These are phyloP conservation scores for Acleris cristana DNA, from an alignment of 2,888 invertebrate species.

Conservation along the genomic window DNA sequence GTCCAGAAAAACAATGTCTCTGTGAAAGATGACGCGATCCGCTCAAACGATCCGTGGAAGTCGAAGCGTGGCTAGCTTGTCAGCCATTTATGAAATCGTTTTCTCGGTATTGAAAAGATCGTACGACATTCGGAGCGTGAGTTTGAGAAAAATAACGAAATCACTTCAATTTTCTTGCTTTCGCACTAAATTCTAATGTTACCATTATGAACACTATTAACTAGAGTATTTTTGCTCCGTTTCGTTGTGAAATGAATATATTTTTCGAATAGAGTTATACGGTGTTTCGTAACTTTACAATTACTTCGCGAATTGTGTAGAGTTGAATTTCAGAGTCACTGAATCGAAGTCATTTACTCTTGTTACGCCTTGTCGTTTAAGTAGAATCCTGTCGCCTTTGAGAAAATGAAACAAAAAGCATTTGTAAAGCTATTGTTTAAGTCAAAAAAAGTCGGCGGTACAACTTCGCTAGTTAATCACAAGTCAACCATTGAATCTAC, in stretches of 20 bases:
- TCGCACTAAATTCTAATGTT: constrained; percentile 25
- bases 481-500: no score
- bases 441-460: not conserved
- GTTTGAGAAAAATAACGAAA: constrained; percentile 20
- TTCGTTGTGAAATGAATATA: constrained; percentile 3
- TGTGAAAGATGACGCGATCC: constrained; percentile 25
- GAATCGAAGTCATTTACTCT: constrained; percentile 5
- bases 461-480: constrained; percentile 2
- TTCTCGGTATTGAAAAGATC: constrained; percentile 25
- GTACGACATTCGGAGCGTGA: constrained; percentile 15
- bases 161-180: constrained; percentile 15
- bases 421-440: constrained; percentile 9
- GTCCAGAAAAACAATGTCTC: constrained; percentile 21
- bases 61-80: constrained; percentile 33
- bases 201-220: constrained; percentile 23
- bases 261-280: constrained; percentile 14
- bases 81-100: constrained; percentile 25
- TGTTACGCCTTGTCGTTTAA: constrained; percentile 12
- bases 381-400: constrained; percentile 9
- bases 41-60: constrained; percentile 35
- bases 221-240: constrained; percentile 15
- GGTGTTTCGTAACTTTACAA: no score
- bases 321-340: not conserved
- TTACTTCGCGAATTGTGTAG: no score
- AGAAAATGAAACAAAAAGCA: constrained; percentile 15